Evolutionary conservation across 2,113 vertebrate species (phyloP).

Genomic region (Caranx melampygus): DNA sequence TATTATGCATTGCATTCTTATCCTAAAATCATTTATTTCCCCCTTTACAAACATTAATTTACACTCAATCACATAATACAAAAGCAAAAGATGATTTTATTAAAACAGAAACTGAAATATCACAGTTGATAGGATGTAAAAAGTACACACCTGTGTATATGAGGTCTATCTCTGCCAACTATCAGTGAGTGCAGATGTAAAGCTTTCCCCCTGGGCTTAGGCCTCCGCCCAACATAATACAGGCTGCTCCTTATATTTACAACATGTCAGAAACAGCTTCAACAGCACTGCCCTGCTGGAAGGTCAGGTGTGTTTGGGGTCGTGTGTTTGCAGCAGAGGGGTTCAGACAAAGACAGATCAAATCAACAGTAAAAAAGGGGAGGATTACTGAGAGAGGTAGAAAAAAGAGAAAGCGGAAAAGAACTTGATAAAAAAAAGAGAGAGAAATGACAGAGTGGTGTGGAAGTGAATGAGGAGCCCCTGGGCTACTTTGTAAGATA

Average conservation of each 20-base stretch:
- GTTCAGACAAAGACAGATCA: neutral
- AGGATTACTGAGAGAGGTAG: neutral
- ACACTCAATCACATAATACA: too few relatives aligned
- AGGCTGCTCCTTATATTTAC: constrained; percentile 5
- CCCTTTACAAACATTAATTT: too few relatives aligned
- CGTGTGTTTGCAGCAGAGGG: neutral
- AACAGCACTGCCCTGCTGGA: neutral
- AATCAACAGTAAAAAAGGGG: neutral
- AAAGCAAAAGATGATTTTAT: too few relatives aligned
- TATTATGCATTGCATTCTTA: too few relatives aligned
- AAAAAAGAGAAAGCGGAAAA: neutral
- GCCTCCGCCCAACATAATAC: neutral
- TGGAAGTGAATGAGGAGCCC: constrained; percentile 11
- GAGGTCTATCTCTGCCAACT: neutral
- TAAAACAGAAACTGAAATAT: too few relatives aligned
- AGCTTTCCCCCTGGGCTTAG: neutral
- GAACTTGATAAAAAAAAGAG: neutral
- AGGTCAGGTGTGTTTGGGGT: neutral
- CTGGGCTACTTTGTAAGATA: neutral
- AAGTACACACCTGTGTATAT: too few relatives aligned
- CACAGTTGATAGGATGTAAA: too few relatives aligned
- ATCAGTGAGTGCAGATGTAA: neutral
- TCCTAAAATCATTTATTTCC: too few relatives aligned
- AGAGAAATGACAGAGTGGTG: neutral
- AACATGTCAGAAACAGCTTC: constrained; percentile 1